Conservation (phyloP, 2,113 vertebrate genomes). For the Peromyscus polionotus region DNA sequence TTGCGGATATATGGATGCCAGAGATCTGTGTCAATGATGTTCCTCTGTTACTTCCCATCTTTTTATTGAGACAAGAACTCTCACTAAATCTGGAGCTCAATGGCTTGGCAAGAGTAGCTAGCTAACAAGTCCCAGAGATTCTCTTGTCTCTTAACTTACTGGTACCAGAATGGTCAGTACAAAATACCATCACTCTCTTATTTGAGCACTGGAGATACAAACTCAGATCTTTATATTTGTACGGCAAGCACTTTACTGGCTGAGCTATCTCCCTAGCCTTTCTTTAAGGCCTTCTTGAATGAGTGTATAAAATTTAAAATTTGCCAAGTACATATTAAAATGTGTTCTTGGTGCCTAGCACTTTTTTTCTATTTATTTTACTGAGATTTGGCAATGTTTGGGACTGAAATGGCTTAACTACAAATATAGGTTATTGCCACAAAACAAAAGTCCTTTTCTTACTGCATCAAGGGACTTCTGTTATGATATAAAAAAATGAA, state of each 20-base stretch:
- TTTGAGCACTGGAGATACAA: background rate
- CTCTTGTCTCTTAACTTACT: background rate
- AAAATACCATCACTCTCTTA: background rate
- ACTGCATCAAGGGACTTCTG: conserved; percentile 6
- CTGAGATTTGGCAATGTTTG: background rate
- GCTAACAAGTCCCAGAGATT: background rate
- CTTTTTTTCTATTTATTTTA: background rate
- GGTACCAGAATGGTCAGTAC: too few relatives aligned
- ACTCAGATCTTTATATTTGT: background rate
- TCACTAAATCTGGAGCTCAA: background rate
- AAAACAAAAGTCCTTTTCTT: conserved; percentile 24
- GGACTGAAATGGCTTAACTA: conserved; percentile 19
- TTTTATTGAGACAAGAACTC: background rate
- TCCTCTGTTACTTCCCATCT: background rate
- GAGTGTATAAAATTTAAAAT: background rate
- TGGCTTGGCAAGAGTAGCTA: background rate
- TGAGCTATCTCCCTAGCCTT: too few relatives aligned
- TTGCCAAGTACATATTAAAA: background rate
- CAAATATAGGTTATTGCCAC: conserved; percentile 29
- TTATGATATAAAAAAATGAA: conserved; percentile 74
- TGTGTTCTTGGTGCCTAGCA: background rate
- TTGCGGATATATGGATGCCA: background rate
- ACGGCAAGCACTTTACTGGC: too few relatives aligned
- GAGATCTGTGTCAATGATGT: background rate
- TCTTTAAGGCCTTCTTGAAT: background rate